phyloP scores from a whole-genome alignment of 2,113 vertebrate genomes.

The Nyctibius bracteatus region DNA sequence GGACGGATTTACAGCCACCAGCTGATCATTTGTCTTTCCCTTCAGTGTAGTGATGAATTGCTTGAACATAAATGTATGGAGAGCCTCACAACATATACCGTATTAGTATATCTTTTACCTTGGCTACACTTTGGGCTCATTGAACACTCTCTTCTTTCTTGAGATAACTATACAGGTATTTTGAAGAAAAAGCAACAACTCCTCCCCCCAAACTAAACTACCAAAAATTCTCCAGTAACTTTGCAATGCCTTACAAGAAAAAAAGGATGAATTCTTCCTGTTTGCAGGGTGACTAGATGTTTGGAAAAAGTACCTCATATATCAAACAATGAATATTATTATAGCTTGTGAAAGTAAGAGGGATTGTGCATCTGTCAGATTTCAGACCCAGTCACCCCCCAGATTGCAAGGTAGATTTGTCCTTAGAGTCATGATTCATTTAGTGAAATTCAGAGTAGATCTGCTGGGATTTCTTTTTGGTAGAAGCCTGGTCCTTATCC shows the following conservation, averaged over 20 bases:
- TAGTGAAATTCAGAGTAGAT: not conserved
- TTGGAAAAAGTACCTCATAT: not conserved
- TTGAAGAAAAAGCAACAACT: not conserved
- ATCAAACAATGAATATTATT: not conserved
- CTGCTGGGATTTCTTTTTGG: not conserved
- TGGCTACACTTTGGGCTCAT: not conserved
- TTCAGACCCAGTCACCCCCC: not conserved
- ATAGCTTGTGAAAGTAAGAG: not conserved
- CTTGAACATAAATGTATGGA: not conserved
- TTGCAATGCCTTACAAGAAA: not conserved
- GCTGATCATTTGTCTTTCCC: not conserved
- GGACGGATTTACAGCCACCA: slow-evolving; percentile 2
- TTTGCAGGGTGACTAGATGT: not conserved
- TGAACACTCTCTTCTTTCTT: not conserved
- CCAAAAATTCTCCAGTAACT: not conserved
- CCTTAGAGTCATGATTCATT: not conserved
- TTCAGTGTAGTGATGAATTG: not conserved
- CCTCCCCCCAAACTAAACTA: rapidly evolving
- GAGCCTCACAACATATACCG: not conserved
- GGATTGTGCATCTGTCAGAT: not conserved
- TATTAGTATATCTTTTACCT: not conserved
- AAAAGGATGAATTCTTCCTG: not conserved
- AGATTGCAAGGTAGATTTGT: not conserved
- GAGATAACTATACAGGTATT: not conserved
- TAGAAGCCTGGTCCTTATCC: not conserved